A percentile compares a stretch with the other conserved stretches of the same genome.
Evolutionary conservation across 2,113 vertebrate genomes (phyloP).

Genomic region (Steatornis caripensis): DNA sequence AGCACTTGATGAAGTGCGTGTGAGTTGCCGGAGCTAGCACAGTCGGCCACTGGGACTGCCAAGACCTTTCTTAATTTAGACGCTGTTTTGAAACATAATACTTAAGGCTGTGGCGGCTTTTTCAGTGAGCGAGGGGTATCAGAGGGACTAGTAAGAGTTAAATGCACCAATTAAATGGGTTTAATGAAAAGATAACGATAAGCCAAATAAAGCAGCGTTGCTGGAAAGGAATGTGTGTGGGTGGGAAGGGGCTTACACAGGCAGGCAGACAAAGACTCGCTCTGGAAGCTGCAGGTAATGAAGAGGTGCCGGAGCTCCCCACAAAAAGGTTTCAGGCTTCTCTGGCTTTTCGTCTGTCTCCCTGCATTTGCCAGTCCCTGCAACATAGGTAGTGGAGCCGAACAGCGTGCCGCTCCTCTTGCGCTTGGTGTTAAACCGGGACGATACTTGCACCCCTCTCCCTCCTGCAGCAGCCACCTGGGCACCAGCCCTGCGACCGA

Average conservation of each 20-base stretch:
- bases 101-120: neutral
- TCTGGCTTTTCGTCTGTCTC: neutral
- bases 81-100: neutral
- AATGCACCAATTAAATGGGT: slow-evolving; percentile 12
- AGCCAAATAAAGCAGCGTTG: slow-evolving; percentile 40
- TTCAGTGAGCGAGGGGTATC: neutral
- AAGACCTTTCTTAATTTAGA: neutral
- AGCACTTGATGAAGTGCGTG: neutral
- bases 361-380: neutral
- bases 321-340: neutral
- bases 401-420: neutral
- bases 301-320: neutral
- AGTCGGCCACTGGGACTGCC: accelerated
- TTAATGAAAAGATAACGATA: slow-evolving; percentile 27
- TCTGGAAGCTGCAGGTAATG: neutral
- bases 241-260: slow-evolving; percentile 18
- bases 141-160: neutral
- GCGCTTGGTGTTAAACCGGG: neutral
- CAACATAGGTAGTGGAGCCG: accelerated
- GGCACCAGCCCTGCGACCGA: neutral
- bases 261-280: neutral
- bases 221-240: slow-evolving; percentile 53
- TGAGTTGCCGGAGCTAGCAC: neutral
- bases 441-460: neutral
- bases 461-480: neutral